Percentiles rank a stretch among this genome's conserved stretches.
phyloP scores from a whole-genome alignment of 2,113 vertebrate species.

The Hylia prasina region DNA sequence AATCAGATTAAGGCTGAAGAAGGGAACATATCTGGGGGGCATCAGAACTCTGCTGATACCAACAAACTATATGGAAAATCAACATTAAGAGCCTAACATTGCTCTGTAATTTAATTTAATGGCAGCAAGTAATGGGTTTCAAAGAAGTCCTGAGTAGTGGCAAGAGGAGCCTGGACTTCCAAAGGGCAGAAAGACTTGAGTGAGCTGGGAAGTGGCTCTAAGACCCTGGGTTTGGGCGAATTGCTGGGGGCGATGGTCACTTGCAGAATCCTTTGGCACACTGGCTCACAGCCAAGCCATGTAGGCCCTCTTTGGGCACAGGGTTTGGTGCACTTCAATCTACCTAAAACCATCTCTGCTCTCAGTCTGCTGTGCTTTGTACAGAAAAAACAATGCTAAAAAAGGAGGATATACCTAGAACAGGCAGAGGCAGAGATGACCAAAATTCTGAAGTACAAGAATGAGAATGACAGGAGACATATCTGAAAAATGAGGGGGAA shows the following conservation, averaged over 20 bases:
- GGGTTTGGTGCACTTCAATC: background rate
- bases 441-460: background rate
- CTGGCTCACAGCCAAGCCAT: background rate
- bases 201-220: background rate
- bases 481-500: background rate
- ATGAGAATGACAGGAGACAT: background rate
- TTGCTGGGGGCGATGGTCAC: background rate
- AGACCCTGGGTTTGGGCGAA: background rate
- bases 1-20: constrained; percentile 30
- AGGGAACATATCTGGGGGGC: constrained; percentile 11
- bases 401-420: background rate
- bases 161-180: background rate
- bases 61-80: background rate
- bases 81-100: background rate
- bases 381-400: background rate
- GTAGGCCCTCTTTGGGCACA: background rate
- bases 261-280: background rate
- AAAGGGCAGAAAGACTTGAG: background rate
- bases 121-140: background rate
- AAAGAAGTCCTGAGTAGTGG: background rate
- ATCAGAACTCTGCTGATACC: background rate
- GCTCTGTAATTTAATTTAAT: background rate
- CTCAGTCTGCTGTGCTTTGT: background rate
- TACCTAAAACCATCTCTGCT: background rate
- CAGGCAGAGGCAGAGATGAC: background rate